Conservation (phyloP, 2,888 invertebrate genomes). For the Eilema griseolum region DNA sequence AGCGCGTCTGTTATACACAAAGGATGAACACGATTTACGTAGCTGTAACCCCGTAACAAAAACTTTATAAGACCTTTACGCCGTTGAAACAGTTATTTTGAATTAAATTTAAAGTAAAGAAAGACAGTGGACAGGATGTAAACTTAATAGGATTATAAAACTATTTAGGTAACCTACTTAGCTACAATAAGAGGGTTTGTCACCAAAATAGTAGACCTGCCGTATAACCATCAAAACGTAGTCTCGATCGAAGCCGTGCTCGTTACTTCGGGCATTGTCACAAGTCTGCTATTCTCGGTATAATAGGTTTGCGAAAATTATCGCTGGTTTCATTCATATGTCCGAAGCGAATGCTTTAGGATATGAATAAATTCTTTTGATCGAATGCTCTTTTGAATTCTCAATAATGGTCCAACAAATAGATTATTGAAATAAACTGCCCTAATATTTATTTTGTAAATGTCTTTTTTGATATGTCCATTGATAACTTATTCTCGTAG, state of each 20-base stretch:
- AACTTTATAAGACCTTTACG: slow-evolving; percentile 56
- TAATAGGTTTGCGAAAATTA: slow-evolving; percentile 28
- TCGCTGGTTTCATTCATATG: slow-evolving; percentile 41
- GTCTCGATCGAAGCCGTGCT: too few species aligned
- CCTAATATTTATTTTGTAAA: slow-evolving; percentile 41
- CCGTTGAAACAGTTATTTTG: slow-evolving; percentile 76
- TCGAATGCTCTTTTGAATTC: slow-evolving; percentile 45
- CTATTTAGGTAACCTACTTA: background rate
- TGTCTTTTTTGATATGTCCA: slow-evolving; percentile 24
- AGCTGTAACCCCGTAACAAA: slow-evolving; percentile 48
- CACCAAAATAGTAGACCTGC: too few species aligned
- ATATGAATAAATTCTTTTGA: slow-evolving; percentile 41
- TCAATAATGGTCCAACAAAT: slow-evolving; percentile 33
- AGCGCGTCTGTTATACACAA: slow-evolving; percentile 63
- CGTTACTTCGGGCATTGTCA: too few species aligned
- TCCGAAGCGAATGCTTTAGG: slow-evolving; percentile 35
- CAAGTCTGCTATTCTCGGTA: too few species aligned
- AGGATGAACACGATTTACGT: slow-evolving; percentile 60
- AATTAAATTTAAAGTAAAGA: slow-evolving; percentile 60
- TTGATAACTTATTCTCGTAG: slow-evolving; percentile 12
- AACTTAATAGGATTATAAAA: background rate
- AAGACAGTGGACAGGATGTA: slow-evolving; percentile 58
- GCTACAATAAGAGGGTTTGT: too few species aligned
- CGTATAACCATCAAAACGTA: too few species aligned
- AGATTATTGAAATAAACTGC: slow-evolving; percentile 33